Evolutionary conservation across 2,797 vertebrate genomes (phyloP).

Genomic region (Sebastes minor): DNA sequence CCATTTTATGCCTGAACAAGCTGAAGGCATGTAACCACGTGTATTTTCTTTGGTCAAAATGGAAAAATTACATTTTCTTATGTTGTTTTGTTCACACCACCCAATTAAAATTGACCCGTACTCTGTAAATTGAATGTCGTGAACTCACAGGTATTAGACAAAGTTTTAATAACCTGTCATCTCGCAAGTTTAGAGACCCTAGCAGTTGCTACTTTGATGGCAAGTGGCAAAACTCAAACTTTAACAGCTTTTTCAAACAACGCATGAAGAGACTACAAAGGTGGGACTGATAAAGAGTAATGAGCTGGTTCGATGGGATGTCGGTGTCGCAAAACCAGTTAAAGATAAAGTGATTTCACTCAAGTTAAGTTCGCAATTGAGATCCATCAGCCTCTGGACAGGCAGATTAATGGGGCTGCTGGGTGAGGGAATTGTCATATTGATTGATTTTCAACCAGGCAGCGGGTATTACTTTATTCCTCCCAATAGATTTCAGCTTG

Average conservation of each 20-base stretch:
- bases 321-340: background rate
- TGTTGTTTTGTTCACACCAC: background rate
- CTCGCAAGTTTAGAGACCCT: background rate
- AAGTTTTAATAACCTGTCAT: background rate
- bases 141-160: background rate
- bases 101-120: background rate
- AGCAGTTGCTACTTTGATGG: background rate
- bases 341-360: background rate
- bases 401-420: background rate
- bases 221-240: background rate
- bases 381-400: background rate
- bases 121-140: background rate
- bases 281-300: background rate
- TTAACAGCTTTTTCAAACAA: background rate
- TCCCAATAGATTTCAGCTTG: background rate
- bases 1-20: background rate
- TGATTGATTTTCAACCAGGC: conserved; percentile 1
- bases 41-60: background rate
- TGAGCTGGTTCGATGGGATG: background rate
- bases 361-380: background rate
- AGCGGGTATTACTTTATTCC: background rate
- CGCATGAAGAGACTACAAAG: background rate
- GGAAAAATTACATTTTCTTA: background rate
- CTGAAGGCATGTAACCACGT: background rate
- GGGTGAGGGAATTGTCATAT: background rate